phyloP scores from a whole-genome alignment of 2,113 vertebrate genomes.

The Plecturocebus donacophilus region DNA sequence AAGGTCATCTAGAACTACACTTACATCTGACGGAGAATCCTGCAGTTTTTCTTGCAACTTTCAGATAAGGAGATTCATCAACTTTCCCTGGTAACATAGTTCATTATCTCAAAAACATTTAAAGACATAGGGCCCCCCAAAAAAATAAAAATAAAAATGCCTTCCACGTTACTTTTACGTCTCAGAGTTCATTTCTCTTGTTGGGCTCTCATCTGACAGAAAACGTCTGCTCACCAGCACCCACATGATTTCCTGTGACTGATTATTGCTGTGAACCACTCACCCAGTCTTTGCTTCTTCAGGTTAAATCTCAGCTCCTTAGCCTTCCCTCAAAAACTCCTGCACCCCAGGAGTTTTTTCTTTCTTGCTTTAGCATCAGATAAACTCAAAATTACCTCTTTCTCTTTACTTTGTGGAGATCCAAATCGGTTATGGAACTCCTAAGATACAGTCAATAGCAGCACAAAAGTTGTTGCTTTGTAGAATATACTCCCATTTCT shows the following conservation, averaged over 20 bases:
- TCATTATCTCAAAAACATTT: slow-evolving; percentile 49
- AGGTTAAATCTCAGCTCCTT: slow-evolving; percentile 18
- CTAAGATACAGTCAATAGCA: background rate
- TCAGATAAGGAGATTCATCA: slow-evolving; percentile 41
- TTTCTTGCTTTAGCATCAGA: background rate
- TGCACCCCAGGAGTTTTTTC: background rate
- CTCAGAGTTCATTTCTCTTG: background rate
- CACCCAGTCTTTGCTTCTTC: background rate
- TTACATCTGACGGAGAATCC: background rate
- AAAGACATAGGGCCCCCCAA: background rate
- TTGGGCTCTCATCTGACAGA: background rate
- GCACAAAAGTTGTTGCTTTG: background rate
- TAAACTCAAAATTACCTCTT: slow-evolving; percentile 7
- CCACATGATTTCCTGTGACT: background rate
- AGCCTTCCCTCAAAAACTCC: slow-evolving; percentile 40
- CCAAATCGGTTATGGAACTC: background rate
- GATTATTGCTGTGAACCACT: background rate
- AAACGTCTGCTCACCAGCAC: background rate
- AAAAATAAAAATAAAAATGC: background rate
- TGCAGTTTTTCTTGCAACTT: slow-evolving; percentile 26
- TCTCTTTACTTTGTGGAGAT: background rate
- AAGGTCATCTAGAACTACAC: background rate
- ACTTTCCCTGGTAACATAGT: slow-evolving; percentile 30
- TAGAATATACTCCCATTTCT: background rate
- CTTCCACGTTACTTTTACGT: slow-evolving; percentile 1